A percentile compares a stretch with the other conserved stretches of the same genome.
Evolutionary conservation across 2,888 invertebrate species (phyloP).

Genomic region (Phymatocera aterrima): DNA sequence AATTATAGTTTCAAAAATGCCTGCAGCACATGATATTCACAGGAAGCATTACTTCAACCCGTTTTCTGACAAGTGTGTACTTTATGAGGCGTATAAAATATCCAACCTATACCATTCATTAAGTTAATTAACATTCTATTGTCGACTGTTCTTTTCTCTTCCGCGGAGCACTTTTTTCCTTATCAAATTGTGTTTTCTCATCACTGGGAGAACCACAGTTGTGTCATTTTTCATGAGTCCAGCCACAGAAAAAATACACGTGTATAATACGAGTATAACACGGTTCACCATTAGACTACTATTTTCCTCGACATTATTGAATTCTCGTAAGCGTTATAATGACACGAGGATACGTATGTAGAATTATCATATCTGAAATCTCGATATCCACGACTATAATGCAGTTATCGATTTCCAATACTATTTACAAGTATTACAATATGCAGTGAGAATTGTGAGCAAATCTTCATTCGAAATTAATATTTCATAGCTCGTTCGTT

Average conservation of each 20-base stretch:
- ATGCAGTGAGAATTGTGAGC: not conserved
- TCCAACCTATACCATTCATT: not conserved
- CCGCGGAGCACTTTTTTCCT: not conserved
- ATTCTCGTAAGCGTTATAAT: not conserved
- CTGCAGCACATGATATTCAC: conserved; percentile 1
- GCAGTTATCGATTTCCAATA: not conserved
- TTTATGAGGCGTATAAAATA: conserved; percentile 29
- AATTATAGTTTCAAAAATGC: not conserved
- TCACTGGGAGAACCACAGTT: not conserved
- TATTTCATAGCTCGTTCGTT: not conserved
- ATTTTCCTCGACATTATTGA: not conserved
- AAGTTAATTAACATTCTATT: conserved; percentile 22
- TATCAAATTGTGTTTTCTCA: not conserved
- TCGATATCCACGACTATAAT: not conserved
- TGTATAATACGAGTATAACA: not conserved
- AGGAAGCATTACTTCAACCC: conserved; percentile 21
- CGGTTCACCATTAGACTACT: not conserved
- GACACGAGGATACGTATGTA: not conserved
- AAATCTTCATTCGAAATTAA: not conserved
- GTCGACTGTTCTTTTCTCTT: not conserved
- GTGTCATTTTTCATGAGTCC: not conserved
- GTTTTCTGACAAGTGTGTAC: conserved; percentile 16
- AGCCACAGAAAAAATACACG: not conserved
- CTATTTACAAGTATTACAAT: not conserved
- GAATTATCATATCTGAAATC: not conserved